Percentiles rank a stretch among this genome's conserved stretches.
These are phyloP conservation scores for Okamejei kenojei DNA, from an alignment of 2,797 vertebrate genomes.

Conservation along the genomic window DNA sequence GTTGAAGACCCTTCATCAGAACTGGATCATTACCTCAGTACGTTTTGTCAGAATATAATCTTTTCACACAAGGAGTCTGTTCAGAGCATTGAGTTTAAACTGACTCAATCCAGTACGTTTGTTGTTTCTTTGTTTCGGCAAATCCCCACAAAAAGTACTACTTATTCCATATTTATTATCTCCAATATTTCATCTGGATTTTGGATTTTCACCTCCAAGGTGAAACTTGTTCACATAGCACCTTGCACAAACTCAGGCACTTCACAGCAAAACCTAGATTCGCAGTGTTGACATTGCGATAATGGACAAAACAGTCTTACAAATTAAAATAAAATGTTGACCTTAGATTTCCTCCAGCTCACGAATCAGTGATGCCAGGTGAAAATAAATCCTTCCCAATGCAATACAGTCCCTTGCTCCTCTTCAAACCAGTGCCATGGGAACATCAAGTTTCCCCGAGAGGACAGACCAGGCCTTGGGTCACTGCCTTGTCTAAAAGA, in stretches of 20 bases:
- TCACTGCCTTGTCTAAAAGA: background rate
- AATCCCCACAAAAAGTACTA: no score
- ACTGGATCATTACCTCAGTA: no score
- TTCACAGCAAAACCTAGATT: background rate
- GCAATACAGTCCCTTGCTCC: background rate
- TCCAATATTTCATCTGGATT: no score
- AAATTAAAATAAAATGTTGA: background rate
- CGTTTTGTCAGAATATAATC: no score
- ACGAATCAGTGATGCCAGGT: background rate
- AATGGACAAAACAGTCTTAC: background rate
- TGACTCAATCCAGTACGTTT: no score
- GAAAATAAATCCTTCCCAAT: background rate
- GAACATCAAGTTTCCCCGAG: background rate
- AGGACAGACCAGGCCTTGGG: background rate
- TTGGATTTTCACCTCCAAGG: no score
- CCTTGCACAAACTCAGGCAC: background rate
- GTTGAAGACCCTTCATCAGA: no score
- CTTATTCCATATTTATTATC: no score
- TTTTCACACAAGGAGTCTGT: no score
- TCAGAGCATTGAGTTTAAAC: no score
- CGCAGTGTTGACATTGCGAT: background rate
- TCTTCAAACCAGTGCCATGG: background rate
- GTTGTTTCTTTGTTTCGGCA: no score
- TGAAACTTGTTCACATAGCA: background rate
- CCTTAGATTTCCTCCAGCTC: background rate